Base-by-base conservation (phyloP, 1,140 invertebrate genomes). In the Drosophila sturtevanti region DNA sequence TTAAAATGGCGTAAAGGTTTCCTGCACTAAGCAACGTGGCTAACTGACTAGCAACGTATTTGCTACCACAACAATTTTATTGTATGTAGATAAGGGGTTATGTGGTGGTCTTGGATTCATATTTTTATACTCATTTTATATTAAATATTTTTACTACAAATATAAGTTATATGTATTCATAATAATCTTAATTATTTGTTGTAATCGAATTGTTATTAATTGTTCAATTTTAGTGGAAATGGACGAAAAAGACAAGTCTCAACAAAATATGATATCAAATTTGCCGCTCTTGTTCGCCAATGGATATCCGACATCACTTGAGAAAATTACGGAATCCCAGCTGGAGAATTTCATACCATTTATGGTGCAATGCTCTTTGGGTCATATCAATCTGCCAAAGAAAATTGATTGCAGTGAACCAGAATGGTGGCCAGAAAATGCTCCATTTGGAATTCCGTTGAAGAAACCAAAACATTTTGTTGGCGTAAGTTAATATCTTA, bases 351-450 rank as follows among this genome's bases (percentile, higher is more conserved):
- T 96, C 85, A 94, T 96, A 81, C 94, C 94, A 64, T 96, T 96
- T 81, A 95, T 96, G 94, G 94, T 95, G 58, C 94, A 95, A 82
- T 96, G 95, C 93, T 96, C 95, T 34, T 93, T 94, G 92, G 95
- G 95, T 21, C 94, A 95, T 72, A 94, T 94, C 68, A 92, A 93
- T 59, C 94, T 95, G 56, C 92, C 92, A 37, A 89, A 84, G 64
- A 90, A 91, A 80, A 79, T 85, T 22, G 89, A 92, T 66, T 87
- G 80, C 64, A 93, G 87, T 51, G 90, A 94, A 75, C 95, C 95
- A 11, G 93, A 93, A 55, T 96, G 95, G 95, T 96, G 95, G 95
- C 95, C 95, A 9, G 92, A 93, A 75, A 93, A 95, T 92, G 92
- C 95, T 0, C 92, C 92, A 34, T 96, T 95, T 87, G 93, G 94